Percentiles rank a stretch among this genome's conserved stretches.
Evolutionary conservation across 2,113 vertebrate genomes (phyloP).

Genomic region (Todiramphus chloris): DNA sequence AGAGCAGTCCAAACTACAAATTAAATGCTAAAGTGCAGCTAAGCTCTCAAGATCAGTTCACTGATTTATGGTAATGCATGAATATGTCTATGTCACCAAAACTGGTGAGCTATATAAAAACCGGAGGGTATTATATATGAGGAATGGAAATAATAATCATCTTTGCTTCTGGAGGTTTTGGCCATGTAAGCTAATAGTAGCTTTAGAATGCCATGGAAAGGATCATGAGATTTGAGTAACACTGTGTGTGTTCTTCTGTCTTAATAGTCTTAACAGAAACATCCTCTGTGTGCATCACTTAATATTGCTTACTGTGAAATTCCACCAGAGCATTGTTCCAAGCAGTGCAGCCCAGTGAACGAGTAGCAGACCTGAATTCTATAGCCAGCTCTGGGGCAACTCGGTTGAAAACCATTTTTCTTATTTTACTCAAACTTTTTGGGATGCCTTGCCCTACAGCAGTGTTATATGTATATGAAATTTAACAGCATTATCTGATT

Average conservation of each 20-base stretch:
- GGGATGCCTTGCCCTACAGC: neutral
- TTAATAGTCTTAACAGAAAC: neutral
- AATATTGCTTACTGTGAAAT: neutral
- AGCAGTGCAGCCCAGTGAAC: neutral
- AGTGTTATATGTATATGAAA: neutral
- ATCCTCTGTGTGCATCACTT: neutral
- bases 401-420: neutral
- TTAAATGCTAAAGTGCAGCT: neutral
- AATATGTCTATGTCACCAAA: neutral
- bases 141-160: neutral
- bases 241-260: neutral
- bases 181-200: neutral
- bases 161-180: neutral
- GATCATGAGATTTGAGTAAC: neutral
- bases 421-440: neutral
- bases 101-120: neutral
- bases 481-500: neutral
- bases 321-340: neutral
- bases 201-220: neutral
- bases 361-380: neutral
- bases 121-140: too few relatives aligned
- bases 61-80: conserved; percentile 43
- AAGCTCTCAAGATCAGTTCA: neutral
- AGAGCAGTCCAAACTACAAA: neutral
- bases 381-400: neutral